phyloP scores from a whole-genome alignment of 1,140 invertebrate species.

The Carcinoscorpius rotundicauda region DNA sequence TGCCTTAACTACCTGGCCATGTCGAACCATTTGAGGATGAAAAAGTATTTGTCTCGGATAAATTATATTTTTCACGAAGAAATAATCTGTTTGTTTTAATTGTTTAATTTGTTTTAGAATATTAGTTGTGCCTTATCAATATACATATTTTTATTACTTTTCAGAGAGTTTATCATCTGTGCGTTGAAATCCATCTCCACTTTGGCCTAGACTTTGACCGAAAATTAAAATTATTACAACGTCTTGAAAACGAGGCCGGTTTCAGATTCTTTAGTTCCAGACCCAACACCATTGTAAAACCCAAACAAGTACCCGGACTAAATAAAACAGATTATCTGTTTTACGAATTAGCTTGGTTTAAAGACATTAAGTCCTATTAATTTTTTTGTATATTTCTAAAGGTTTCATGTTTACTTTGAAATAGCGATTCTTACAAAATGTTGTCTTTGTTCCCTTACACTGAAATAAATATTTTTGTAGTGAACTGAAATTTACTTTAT shows the following conservation, averaged over 20 bases:
- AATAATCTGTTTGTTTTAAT: no score
- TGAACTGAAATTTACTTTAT: no score
- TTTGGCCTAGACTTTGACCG: constrained; percentile 3
- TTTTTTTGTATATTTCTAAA: no score
- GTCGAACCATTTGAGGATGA: no score
- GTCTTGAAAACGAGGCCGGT: constrained; percentile 6
- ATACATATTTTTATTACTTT: not conserved
- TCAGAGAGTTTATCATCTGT: constrained; percentile 13
- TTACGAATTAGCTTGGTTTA: constrained; percentile 16
- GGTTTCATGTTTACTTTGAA: no score
- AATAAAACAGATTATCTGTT: constrained; percentile 14
- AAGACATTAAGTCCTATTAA: not conserved
- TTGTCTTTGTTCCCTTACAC: no score
- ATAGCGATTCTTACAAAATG: no score
- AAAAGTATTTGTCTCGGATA: no score
- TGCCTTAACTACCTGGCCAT: no score
- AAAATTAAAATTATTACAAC: constrained; percentile 4
- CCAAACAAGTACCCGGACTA: constrained; percentile 7
- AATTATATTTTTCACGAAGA: no score
- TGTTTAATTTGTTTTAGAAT: no score
- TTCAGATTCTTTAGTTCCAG: constrained; percentile 15
- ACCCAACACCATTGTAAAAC: constrained; percentile 4
- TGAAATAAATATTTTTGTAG: no score
- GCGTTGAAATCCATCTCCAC: constrained; percentile 13
- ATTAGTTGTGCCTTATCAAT: not conserved